phyloP scores from a whole-genome alignment of 1,140 invertebrate species.

The Phthorimaea operculella region DNA sequence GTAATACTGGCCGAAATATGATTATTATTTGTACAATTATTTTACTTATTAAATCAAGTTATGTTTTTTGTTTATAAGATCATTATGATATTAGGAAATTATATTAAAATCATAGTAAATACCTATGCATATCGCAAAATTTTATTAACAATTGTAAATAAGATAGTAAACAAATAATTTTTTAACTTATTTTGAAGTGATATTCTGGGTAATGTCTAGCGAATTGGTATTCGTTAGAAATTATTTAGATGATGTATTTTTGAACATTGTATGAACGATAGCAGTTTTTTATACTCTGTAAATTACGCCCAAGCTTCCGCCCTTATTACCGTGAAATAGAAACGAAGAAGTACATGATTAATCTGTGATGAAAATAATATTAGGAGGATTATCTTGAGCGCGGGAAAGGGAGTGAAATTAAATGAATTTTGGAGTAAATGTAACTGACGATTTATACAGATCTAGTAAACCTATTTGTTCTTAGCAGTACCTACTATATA shows the following conservation, averaged over 20 bases:
- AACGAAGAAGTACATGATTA: conserved; percentile 61
- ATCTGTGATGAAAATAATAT: conserved; percentile 63
- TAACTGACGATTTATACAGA: conserved; percentile 44
- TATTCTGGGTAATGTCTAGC: conserved; percentile 23
- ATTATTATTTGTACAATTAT: conserved; percentile 47
- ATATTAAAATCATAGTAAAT: conserved; percentile 49
- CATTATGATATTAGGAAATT: conserved; percentile 44
- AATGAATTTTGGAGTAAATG: conserved; percentile 32
- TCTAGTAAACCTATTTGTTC: conserved; percentile 46
- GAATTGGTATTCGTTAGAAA: not conserved
- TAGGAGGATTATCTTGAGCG: conserved; percentile 42
- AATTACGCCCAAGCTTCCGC: conserved; percentile 34
- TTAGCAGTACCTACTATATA: conserved; percentile 54
- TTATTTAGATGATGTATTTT: conserved; percentile 27
- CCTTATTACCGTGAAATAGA: conserved; percentile 32
- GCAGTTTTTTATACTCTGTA: conserved; percentile 36
- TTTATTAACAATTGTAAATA: conserved; percentile 53
- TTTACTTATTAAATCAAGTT: conserved; percentile 46
- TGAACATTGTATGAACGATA: conserved; percentile 31
- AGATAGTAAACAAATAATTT: conserved; percentile 49
- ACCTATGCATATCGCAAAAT: conserved; percentile 51
- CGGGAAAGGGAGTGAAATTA: conserved; percentile 35
- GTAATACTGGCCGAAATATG: conserved; percentile 44
- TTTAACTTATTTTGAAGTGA: conserved; percentile 45
- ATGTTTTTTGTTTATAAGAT: conserved; percentile 54